phyloP scores from a whole-genome alignment of 2,113 vertebrate genomes.

The Lycaon pictus region DNA sequence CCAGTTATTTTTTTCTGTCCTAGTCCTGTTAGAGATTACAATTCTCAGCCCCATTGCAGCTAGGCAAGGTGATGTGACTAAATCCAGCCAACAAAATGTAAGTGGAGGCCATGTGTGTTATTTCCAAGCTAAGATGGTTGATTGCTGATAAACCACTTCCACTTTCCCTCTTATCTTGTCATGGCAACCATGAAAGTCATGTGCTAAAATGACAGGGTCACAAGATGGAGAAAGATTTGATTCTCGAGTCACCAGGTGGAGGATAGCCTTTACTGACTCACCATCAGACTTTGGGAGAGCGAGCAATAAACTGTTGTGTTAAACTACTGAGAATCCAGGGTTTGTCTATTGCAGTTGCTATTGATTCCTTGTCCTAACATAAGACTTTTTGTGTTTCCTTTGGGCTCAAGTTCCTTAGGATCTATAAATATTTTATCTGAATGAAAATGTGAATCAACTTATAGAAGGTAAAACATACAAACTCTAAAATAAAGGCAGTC shows the following conservation, averaged over 20 bases:
- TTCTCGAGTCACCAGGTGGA: neutral
- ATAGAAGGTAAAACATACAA: neutral
- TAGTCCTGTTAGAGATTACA: neutral
- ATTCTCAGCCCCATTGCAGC: neutral
- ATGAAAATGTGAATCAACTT: slow-evolving; percentile 40
- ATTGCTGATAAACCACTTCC: neutral
- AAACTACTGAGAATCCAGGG: neutral
- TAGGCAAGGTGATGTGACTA: neutral
- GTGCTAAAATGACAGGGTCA: neutral
- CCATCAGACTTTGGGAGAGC: neutral
- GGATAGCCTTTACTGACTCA: neutral
- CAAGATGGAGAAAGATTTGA: neutral
- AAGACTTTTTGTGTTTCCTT: neutral
- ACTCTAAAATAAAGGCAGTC: neutral
- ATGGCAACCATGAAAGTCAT: neutral
- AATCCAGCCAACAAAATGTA: neutral
- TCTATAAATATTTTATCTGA: neutral
- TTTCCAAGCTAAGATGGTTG: neutral
- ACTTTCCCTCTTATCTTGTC: neutral
- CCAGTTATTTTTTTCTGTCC: neutral
- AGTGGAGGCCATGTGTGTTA: neutral
- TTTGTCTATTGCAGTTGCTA: neutral
- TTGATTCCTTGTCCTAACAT: neutral
- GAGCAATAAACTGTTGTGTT: neutral
- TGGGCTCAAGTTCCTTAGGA: neutral